Conservation (phyloP, 2,888 invertebrate genomes). For the Drosophila melanosoma region DNA sequence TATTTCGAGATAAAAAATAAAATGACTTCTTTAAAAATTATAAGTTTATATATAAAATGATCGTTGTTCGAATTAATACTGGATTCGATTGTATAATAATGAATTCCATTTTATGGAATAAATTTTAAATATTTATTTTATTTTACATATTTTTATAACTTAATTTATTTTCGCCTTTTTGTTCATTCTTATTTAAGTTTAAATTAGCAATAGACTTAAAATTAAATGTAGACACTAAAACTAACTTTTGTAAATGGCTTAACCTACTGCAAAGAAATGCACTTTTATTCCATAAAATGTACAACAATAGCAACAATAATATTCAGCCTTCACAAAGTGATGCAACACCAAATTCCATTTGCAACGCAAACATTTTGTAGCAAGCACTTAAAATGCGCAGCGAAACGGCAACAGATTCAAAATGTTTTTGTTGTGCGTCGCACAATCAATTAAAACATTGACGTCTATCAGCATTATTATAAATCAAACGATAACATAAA, state of each 20-base stretch:
- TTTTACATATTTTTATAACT: too few species aligned
- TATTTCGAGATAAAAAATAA: neutral
- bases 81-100: neutral
- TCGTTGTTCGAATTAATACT: neutral
- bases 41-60: neutral
- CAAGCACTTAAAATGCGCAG: conserved; percentile 35
- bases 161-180: too few species aligned
- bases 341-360: conserved; percentile 20
- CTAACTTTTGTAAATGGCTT: neutral
- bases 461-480: conserved; percentile 80
- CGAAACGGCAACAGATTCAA: conserved; percentile 17
- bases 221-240: neutral
- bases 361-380: conserved; percentile 13
- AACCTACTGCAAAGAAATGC: neutral
- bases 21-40: neutral
- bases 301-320: neutral
- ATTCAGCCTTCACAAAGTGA: conserved; percentile 8
- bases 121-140: neutral
- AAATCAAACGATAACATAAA: conserved; percentile 80
- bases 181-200: neutral
- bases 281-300: neutral
- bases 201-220: neutral
- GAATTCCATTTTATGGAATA: neutral
- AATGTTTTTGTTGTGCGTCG: conserved; percentile 5
- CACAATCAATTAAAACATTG: conserved; percentile 75